A percentile compares a stretch with the other conserved stretches of the same genome.
phyloP scores from a whole-genome alignment of 2,113 vertebrate genomes.

The Macquaria ambigua region DNA sequence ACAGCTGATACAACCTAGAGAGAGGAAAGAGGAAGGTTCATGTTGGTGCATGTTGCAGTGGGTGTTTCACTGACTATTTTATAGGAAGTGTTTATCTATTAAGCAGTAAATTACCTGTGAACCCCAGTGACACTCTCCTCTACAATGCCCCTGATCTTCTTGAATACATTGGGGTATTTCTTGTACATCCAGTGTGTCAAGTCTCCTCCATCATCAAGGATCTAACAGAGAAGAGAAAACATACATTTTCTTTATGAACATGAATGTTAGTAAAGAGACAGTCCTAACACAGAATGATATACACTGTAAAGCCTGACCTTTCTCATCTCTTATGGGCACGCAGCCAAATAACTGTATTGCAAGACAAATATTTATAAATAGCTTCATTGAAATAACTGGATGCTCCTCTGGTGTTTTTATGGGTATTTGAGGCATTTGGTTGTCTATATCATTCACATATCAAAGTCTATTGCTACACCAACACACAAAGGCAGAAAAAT shows the following conservation, averaged over 20 bases:
- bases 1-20: conserved; percentile 95
- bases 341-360: not conserved
- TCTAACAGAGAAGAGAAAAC: conserved; percentile 80
- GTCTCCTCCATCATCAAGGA: conserved; percentile 98
- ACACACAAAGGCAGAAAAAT: not conserved
- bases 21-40: not conserved
- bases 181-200: conserved; percentile 99
- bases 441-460: not conserved
- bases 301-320: not conserved
- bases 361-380: not conserved
- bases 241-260: not conserved
- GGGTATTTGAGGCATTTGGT: not conserved
- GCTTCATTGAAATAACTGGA: not conserved
- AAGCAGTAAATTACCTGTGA: conserved; percentile 86
- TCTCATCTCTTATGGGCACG: not conserved
- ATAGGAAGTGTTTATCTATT: not conserved
- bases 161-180: conserved; percentile 97
- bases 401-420: not conserved
- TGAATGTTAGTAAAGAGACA: not conserved
- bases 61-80: not conserved
- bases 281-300: not conserved
- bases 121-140: conserved; percentile 99
- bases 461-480: not conserved
- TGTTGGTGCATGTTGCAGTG: not conserved
- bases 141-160: conserved; percentile 98